Conservation (phyloP, 1,140 invertebrate genomes). For the Coelopa frigida region DNA sequence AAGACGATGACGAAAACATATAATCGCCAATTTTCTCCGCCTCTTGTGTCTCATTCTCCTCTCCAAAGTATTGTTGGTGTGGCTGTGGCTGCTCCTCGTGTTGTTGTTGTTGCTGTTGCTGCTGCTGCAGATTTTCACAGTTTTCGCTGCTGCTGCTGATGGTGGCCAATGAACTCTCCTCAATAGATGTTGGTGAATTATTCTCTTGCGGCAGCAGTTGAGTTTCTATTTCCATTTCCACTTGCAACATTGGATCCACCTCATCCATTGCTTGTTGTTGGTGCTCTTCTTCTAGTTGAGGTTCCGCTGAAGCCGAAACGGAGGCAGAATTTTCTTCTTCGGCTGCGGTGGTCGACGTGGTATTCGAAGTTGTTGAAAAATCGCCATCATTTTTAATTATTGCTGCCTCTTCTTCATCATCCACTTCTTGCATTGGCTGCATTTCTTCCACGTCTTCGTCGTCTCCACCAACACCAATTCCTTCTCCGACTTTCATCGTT, state of each 20-base stretch:
- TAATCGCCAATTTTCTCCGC: neutral
- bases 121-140: slow-evolving; percentile 24
- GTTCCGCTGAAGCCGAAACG: slow-evolving; percentile 6
- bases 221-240: slow-evolving; percentile 15
- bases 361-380: slow-evolving; percentile 37
- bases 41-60: neutral
- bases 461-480: slow-evolving; percentile 11
- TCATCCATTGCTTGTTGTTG: too few relatives aligned
- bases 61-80: neutral
- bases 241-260: slow-evolving; percentile 11
- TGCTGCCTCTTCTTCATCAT: slow-evolving; percentile 31
- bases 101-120: slow-evolving; percentile 9
- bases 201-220: neutral
- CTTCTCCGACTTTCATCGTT: slow-evolving; percentile 7
- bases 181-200: slow-evolving; percentile 6
- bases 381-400: slow-evolving; percentile 36
- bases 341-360: slow-evolving; percentile 24
- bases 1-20: too few relatives aligned
- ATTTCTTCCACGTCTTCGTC: slow-evolving; percentile 10
- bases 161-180: slow-evolving; percentile 39
- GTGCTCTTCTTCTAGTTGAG: too few relatives aligned
- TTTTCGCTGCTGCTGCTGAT: slow-evolving; percentile 37
- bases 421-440: slow-evolving; percentile 8
- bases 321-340: too few relatives aligned
- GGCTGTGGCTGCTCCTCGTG: slow-evolving; percentile 18